These are phyloP conservation scores for Gymnocheta viridis DNA, from an alignment of 2,888 invertebrate genomes.

Conservation along the genomic window DNA sequence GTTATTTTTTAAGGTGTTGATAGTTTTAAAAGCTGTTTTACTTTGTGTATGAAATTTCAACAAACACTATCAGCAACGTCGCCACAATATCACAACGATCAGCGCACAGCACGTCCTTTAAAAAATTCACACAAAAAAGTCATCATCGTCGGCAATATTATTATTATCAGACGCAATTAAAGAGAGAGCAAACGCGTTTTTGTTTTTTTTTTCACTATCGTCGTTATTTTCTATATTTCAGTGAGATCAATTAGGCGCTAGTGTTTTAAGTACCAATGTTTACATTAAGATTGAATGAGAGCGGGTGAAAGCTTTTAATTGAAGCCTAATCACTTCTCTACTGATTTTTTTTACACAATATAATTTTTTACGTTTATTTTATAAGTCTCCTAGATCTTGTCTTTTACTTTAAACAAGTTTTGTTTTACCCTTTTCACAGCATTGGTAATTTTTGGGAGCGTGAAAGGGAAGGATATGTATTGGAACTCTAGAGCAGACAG, in stretches of 20 bases:
- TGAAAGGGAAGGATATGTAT: constrained; percentile 8
- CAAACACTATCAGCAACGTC: neutral
- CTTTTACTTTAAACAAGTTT: constrained; percentile 28
- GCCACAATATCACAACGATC: neutral
- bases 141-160: neutral
- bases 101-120: constrained; percentile 2
- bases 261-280: constrained; percentile 70
- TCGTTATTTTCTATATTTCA: constrained; percentile 39
- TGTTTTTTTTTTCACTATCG: constrained; percentile 6
- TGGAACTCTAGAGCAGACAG: constrained; percentile 44
- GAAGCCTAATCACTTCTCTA: neutral
- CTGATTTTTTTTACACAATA: neutral
- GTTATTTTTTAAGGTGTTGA: constrained; percentile 23
- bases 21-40: neutral
- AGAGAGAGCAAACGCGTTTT: neutral
- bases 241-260: constrained; percentile 79
- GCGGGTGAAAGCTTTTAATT: neutral
- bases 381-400: constrained; percentile 51
- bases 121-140: constrained; percentile 18
- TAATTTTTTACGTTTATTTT: neutral
- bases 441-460: constrained; percentile 17
- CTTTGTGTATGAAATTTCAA: neutral
- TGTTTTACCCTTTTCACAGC: constrained; percentile 52
- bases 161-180: neutral
- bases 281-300: neutral